phyloP scores from a whole-genome alignment of 2,797 vertebrate genomes.

The Ctenopoma multispine region DNA sequence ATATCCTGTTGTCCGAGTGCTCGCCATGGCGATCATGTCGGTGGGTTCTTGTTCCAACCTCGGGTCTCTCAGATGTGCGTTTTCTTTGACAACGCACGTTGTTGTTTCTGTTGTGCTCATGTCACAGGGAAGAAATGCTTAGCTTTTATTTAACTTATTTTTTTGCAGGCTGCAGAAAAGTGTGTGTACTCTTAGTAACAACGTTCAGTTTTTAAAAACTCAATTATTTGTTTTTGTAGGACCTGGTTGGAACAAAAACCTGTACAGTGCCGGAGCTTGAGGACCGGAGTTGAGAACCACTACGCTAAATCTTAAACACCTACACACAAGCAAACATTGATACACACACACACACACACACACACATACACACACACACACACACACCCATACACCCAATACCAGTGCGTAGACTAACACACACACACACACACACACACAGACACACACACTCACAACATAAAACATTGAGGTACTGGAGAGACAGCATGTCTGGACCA shows the following conservation, averaged over 20 bases:
- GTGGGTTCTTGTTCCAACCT: slow-evolving; percentile 91
- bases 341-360: slow-evolving; percentile 33
- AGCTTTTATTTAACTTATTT: slow-evolving; percentile 75
- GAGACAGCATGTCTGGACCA: slow-evolving; percentile 83
- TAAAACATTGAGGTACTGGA: slow-evolving; percentile 84
- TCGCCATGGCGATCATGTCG: slow-evolving; percentile 72
- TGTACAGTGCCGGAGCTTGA: slow-evolving; percentile 90
- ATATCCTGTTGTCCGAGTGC: slow-evolving; percentile 70
- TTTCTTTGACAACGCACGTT: slow-evolving; percentile 75
- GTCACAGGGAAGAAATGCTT: slow-evolving; percentile 79
- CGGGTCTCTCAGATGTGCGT: slow-evolving; percentile 83
- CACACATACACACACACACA: slow-evolving; percentile 43
- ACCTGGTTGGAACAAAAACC: slow-evolving; percentile 93
- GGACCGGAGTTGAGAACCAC: slow-evolving; percentile 92
- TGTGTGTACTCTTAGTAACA: slow-evolving; percentile 84
- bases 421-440: slow-evolving; percentile 63
- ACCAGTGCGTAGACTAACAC: slow-evolving; percentile 35
- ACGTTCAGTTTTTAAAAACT: slow-evolving; percentile 84
- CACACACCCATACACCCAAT: slow-evolving; percentile 36
- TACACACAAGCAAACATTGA: slow-evolving; percentile 52
- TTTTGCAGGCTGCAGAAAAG: slow-evolving; percentile 81
- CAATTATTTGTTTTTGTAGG: slow-evolving; percentile 92
- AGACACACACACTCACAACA: slow-evolving; percentile 68
- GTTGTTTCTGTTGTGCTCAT: slow-evolving; percentile 84
- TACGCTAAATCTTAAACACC: slow-evolving; percentile 84